Evolutionary conservation across 2,797 vertebrate species (phyloP), one percentile per base, ranked within the genome.

Genomic region (Gallinago solitaria): DNA sequence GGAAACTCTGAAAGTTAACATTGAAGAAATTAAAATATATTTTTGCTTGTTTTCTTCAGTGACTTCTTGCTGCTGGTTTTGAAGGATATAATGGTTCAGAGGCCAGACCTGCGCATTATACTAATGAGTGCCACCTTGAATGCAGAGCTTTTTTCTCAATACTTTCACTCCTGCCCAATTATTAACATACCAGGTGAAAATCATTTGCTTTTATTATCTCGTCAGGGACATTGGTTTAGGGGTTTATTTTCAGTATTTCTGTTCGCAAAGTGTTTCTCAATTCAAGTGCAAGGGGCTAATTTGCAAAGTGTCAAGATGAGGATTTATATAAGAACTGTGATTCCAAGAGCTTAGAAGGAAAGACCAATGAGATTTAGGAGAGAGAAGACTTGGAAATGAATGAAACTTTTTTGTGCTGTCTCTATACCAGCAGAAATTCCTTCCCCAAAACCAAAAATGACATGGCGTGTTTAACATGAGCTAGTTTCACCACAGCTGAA

Each of bases 81-180:
- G 92, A 99, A 99, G 98, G 99, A 99, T 96, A 97, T 99, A 64
- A 98, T 99, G 83, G 47, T 97, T 39, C 98, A 99, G 98, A 98
- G 99, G 88, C 98, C 98, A 39, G 98, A 99, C 94, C 98, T 99
- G 83, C 99, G 98, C 97, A 97, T 99, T 89, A 98, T 99, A 83
- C 97, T 99, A 15, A 99, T 99, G 99, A 99, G 99, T 76, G 99
- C 99, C 76, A 99, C 99, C 24, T 97, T 99, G 63, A 99, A 99
- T 37, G 98, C 99, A 60, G 98, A 99, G 84, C 99, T 99, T 39
- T 99, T 99, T 96, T 99, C 99, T 43, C 98, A 99, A 9, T 99
- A 99, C 96, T 99, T 99, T 95, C 97, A 98, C 94, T 98, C 98
- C 96, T 99, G 99, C 86, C 98, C 98, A 57, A 93, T 98, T 73